Evolutionary conservation across 1,140 invertebrate genomes (phyloP), one percentile per base, ranked within the genome.

Genomic region (Thaumatotibia leucotreta): DNA sequence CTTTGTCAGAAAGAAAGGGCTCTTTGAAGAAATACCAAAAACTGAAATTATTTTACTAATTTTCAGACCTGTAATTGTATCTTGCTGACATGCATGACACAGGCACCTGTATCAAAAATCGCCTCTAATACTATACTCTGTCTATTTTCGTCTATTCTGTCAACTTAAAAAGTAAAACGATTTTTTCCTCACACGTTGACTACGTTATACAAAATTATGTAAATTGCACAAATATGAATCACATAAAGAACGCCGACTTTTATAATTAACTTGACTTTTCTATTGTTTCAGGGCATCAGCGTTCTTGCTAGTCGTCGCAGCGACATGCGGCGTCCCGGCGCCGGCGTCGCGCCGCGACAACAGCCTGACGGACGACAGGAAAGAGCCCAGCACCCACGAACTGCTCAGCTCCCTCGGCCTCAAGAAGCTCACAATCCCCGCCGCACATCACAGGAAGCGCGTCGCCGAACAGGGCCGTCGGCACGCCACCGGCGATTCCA

Each of bases 381-480:
- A 84, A 17, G 82, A 88, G 1, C 83, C 86, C 0, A 76, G 82
- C 35, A 92, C 90, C 4, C 89, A 92, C 67, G 84, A 91, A 29
- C 80, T 92, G 4, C 80, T 92, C 65, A 89, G 84, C 63, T 91
- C 86, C 0, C 76, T 92, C 0, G 89, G 91, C 11, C 67, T 92
- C 8, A 88, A 86, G 63, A 89, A 90, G 64, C 76, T 92, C 1
- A 80, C 79, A 29, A 78, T 92, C 67, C 89, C 91, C 4, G 85
- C 89, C 8, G 89, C 88, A 0, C 91, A 92, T 65, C 88, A 91
- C 67, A 81, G 95, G 69, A 96, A 96, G 82, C 92, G 95, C 6
- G 77, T 96, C 27, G 94, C 95, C 0, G 94, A 95, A 58, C 94
- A 95, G 86, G 95, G 94, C 65, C 92, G 93, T 61, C 93, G 95